Conservation (phyloP, 1,140 invertebrate genomes). For the Sitophilus oryzae region DNA sequence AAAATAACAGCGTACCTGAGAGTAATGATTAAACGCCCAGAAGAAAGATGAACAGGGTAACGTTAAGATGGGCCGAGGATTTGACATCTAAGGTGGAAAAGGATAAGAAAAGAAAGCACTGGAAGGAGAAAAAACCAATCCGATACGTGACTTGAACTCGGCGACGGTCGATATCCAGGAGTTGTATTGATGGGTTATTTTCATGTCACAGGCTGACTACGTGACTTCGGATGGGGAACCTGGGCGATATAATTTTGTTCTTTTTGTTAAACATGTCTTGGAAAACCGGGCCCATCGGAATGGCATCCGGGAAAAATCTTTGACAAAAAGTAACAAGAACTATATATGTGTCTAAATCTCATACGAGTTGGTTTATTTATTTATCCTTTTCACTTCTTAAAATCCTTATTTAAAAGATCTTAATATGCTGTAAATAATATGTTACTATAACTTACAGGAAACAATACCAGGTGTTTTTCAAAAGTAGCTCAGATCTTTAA, state of each 20-base stretch:
- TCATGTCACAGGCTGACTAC: constrained; percentile 18
- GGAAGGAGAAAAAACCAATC: constrained; percentile 21
- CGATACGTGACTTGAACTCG: constrained; percentile 19
- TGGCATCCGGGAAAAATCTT: too few species aligned
- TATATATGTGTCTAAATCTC: too few species aligned
- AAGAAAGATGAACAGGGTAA: not conserved
- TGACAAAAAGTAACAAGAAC: too few species aligned
- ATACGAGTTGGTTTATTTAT: too few species aligned
- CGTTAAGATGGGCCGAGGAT: not conserved
- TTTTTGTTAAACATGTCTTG: not conserved
- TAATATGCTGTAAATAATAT: too few species aligned
- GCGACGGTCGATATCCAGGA: constrained; percentile 6
- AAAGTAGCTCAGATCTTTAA: too few species aligned
- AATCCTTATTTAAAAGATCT: too few species aligned
- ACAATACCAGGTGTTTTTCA: too few species aligned
- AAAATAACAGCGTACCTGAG: constrained; percentile 24
- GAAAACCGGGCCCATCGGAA: not conserved
- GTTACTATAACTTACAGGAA: too few species aligned
- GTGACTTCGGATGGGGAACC: constrained; percentile 9
- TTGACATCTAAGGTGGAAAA: too few species aligned
- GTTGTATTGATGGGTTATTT: constrained; percentile 23
- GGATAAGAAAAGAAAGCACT: not conserved
- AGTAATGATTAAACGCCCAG: constrained; percentile 22
- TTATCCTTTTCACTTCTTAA: too few species aligned
- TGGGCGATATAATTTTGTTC: not conserved